Conservation (phyloP, 1,140 invertebrate genomes). For the Aphidius gifuensis region DNA sequence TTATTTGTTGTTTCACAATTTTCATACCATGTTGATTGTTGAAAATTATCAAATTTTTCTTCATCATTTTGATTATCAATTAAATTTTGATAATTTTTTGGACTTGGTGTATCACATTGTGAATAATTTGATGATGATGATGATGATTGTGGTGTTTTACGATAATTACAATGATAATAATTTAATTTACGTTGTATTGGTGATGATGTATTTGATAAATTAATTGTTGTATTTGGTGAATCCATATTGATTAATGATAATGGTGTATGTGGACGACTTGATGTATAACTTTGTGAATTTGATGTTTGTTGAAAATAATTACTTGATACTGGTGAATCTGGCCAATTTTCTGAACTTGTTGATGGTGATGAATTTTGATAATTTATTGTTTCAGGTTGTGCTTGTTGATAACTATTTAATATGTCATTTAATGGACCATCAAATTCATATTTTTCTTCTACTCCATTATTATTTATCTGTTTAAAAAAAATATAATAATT, state of each 20-base stretch:
- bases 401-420: conserved; percentile 30
- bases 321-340: conserved; percentile 31
- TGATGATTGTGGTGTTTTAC: conserved; percentile 22
- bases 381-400: conserved; percentile 26
- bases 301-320: conserved; percentile 29
- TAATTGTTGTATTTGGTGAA: conserved; percentile 19
- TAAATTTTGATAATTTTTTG: conserved; percentile 29
- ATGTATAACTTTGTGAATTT: conserved; percentile 31
- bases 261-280: conserved; percentile 32
- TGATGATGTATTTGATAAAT: conserved; percentile 26
- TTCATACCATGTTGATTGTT: conserved; percentile 19
- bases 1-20: conserved; percentile 24
- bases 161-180: conserved; percentile 1
- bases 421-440: too few species aligned
- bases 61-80: conserved; percentile 24
- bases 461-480: conserved; percentile 23
- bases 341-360: conserved; percentile 29
- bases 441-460: background rate
- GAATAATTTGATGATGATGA: conserved; percentile 41
- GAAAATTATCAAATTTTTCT: conserved; percentile 23
- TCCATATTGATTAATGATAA: conserved; percentile 20
- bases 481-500: too few species aligned
- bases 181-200: conserved; percentile 23
- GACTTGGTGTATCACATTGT: conserved; percentile 35
- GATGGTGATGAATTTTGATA: conserved; percentile 24